A percentile compares a stretch with the other conserved stretches of the same genome.
Conservation (phyloP, 2,888 invertebrate genomes). For the Himalopsyche kuldschensis region DNA sequence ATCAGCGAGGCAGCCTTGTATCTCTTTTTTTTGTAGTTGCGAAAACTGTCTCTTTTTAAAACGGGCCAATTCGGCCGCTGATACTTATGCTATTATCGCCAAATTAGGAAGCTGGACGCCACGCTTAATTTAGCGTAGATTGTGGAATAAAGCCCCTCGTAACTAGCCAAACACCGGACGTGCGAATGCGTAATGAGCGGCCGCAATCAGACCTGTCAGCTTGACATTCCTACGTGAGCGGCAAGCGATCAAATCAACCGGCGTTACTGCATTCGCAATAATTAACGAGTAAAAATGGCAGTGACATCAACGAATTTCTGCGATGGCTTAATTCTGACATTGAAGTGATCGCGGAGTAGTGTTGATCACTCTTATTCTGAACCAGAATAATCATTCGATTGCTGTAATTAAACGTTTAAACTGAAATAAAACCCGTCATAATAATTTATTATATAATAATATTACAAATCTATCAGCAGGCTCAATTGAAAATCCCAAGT, state of each 20-base stretch:
- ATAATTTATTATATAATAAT: too few relatives aligned
- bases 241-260: background rate
- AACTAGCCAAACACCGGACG: background rate
- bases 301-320: background rate
- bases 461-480: too few relatives aligned
- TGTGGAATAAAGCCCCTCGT: background rate
- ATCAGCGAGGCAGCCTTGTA: background rate
- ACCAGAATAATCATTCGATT: too few relatives aligned
- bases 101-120: background rate
- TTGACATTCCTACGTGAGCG: background rate
- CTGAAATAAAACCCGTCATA: too few relatives aligned
- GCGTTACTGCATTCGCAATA: background rate
- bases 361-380: too few relatives aligned
- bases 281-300: background rate
- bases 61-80: background rate
- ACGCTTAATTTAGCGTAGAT: background rate
- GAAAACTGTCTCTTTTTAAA: background rate
- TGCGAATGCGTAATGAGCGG: background rate
- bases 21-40: background rate
- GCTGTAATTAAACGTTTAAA: too few relatives aligned
- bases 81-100: background rate
- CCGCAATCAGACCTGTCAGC: background rate
- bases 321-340: too few relatives aligned
- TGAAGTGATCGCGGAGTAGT: too few relatives aligned
- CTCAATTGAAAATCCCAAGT: too few relatives aligned